Percentiles rank a stretch among this genome's conserved stretches.
phyloP scores from a whole-genome alignment of 2,888 invertebrate genomes.

The Germaria angustata region DNA sequence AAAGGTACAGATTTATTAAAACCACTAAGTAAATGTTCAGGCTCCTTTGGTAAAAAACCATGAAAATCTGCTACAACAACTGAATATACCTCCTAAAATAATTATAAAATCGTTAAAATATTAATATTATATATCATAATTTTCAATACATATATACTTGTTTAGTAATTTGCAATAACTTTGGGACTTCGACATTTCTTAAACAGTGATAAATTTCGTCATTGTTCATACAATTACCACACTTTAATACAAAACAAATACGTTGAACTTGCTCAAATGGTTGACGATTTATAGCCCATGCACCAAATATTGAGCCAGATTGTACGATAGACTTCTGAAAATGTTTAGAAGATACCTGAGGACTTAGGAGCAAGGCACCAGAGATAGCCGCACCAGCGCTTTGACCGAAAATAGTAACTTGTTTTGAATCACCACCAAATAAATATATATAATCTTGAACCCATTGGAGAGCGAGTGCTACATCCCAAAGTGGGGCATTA shows the following conservation, averaged over 20 bases:
- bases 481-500: conserved; percentile 82
- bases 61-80: conserved; percentile 71
- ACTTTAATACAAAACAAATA: conserved; percentile 74
- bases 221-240: conserved; percentile 68
- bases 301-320: conserved; percentile 81
- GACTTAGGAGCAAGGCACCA: conserved; percentile 80
- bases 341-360: conserved; percentile 74
- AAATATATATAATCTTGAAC: conserved; percentile 80
- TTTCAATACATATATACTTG: conserved; percentile 58
- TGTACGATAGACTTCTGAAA: conserved; percentile 81
- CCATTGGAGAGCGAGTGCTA: conserved; percentile 81
- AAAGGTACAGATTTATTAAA: conserved; percentile 74
- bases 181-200: conserved; percentile 70
- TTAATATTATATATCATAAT: background rate
- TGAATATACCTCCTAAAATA: conserved; percentile 70
- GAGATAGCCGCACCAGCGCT: conserved; percentile 81
- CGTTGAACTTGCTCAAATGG: conserved; percentile 75
- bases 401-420: conserved; percentile 82
- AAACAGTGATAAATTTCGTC: conserved; percentile 74
- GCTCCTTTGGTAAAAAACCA: conserved; percentile 72
- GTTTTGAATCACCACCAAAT: conserved; percentile 81
- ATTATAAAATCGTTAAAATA: background rate
- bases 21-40: conserved; percentile 70
- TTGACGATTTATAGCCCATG: conserved; percentile 80
- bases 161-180: conserved; percentile 69